Evolutionary conservation across 2,888 invertebrate species (phyloP).

Genomic region (Monochamus alternatus): DNA sequence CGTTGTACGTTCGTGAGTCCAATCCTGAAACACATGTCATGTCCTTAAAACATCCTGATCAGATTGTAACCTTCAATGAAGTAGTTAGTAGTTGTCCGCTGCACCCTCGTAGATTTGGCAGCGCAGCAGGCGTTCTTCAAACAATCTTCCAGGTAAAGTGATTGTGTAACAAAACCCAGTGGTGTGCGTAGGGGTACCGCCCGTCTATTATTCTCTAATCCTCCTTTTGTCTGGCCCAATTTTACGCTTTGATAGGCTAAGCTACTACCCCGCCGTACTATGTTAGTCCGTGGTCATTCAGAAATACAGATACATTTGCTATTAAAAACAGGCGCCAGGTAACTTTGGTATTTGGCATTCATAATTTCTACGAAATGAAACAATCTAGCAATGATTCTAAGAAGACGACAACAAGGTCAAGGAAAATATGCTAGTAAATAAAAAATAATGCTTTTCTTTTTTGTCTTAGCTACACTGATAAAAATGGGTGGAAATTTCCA

Average conservation of each 20-base stretch:
- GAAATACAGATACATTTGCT: not conserved
- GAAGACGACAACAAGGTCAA: not conserved
- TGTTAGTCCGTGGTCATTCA: slow-evolving; percentile 24
- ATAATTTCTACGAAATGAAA: not conserved
- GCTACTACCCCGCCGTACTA: slow-evolving; percentile 14
- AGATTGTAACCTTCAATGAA: not conserved
- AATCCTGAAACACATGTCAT: no score
- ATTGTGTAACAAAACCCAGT: slow-evolving; percentile 53
- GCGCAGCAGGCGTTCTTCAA: slow-evolving; percentile 34
- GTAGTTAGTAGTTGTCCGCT: no score
- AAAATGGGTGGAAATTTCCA: no score
- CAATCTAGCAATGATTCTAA: not conserved
- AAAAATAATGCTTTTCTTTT: no score
- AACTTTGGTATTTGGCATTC: not conserved
- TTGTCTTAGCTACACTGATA: no score
- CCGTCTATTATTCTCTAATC: slow-evolving; percentile 30
- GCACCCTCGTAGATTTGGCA: slow-evolving; percentile 38
- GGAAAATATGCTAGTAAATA: not conserved
- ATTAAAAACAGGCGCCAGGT: not conserved
- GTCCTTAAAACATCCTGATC: no score
- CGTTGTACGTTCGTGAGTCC: no score
- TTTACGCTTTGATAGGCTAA: slow-evolving; percentile 30
- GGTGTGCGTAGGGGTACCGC: slow-evolving; percentile 43
- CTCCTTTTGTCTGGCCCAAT: slow-evolving; percentile 31
- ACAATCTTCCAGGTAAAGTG: slow-evolving; percentile 52